Percentiles rank a stretch among this genome's conserved stretches.
Evolutionary conservation across 2,888 invertebrate genomes (phyloP).

Genomic region (Trachelus iudaicus): DNA sequence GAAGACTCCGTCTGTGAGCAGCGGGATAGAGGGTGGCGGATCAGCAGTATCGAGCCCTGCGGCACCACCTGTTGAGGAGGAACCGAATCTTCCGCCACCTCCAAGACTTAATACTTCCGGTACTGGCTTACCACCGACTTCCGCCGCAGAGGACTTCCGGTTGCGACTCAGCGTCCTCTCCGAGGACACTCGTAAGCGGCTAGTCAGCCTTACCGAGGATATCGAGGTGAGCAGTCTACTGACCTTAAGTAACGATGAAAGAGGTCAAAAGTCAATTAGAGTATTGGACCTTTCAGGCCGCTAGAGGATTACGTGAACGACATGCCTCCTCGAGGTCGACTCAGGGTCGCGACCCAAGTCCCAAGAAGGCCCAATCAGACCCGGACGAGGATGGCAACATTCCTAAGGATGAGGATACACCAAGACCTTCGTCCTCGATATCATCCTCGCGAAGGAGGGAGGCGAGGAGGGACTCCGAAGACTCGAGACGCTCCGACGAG

Average conservation of each 20-base stretch:
- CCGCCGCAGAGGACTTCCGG: slow-evolving; percentile 54
- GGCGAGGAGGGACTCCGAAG: slow-evolving; percentile 51
- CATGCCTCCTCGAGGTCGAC: slow-evolving; percentile 34
- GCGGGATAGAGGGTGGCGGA: slow-evolving; percentile 59
- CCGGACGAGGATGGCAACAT: slow-evolving; percentile 15
- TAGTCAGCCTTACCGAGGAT: slow-evolving; percentile 55
- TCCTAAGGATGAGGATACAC: slow-evolving; percentile 27
- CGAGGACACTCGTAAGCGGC: slow-evolving; percentile 58
- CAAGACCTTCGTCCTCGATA: slow-evolving; percentile 22
- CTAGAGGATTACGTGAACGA: slow-evolving; percentile 28
- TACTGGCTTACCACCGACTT: slow-evolving; percentile 20
- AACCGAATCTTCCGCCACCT: slow-evolving; percentile 53
- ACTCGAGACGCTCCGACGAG: slow-evolving; percentile 49
- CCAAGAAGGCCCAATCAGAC: slow-evolving; percentile 21
- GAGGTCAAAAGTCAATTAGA: not conserved
- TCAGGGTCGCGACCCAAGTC: slow-evolving; percentile 50
- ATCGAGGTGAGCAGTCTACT: slow-evolving; percentile 46
- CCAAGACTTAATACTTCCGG: slow-evolving; percentile 47
- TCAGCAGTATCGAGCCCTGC: slow-evolving; percentile 60
- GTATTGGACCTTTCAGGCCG: slow-evolving; percentile 22
- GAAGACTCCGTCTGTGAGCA: slow-evolving; percentile 63
- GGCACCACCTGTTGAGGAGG: slow-evolving; percentile 54
- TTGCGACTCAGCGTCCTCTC: slow-evolving; percentile 52
- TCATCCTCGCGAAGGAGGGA: slow-evolving; percentile 38
- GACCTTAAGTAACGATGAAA: not conserved